Base-by-base conservation (phyloP, 2,797 vertebrate species). In the Yasuhikotakia modesta region DNA sequence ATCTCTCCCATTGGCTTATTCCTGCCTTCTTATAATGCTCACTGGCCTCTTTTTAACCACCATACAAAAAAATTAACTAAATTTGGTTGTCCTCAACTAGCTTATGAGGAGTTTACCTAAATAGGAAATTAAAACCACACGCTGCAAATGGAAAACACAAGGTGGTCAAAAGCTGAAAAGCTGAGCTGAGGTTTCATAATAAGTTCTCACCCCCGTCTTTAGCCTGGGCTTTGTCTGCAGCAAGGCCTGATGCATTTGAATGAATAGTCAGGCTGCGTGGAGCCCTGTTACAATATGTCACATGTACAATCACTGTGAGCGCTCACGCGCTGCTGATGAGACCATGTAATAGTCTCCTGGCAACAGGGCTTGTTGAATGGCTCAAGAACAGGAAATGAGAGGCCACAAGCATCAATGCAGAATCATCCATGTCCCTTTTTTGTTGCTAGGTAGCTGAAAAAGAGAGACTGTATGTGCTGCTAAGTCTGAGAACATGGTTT, bases 281-380 rank as follows among this genome's bases (percentile, higher is more conserved):
- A 60, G 65, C n/a, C 43, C 48, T 43, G 53, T 69, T 69, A 46
- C 10, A 3, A 48, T 43, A 48, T 55, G 35, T 21, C 73, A 57
- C 63, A 58, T 76, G 43, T 76, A 68, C 52, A n/a, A 8, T 68
- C 65, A 16, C 53, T 22, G 24, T 30, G 53, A 76, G 74, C 46
- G 39, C 74, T 50, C 65, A 60, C 55, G 45, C 16, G 12, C 68
- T 58, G 45, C 70, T 73, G 55, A 69, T 70, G 30, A 73, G 73
- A 55, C 22, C 63, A 70, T 48, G 70, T 73, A 30, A 53, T 73
- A 50, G 76, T 77, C 72, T 70, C 82, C 70, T 63, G 69, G 82
- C 75, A 80, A 80, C 82, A 61, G 66, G 43, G 43, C 74, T 78
- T 78, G 55, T 70, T 79, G 60, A 79, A 68, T 43, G 13, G n/a